A percentile compares a stretch with the other conserved stretches of the same genome.
phyloP scores from a whole-genome alignment of 2,797 vertebrate genomes.

The Danionella dracula region DNA sequence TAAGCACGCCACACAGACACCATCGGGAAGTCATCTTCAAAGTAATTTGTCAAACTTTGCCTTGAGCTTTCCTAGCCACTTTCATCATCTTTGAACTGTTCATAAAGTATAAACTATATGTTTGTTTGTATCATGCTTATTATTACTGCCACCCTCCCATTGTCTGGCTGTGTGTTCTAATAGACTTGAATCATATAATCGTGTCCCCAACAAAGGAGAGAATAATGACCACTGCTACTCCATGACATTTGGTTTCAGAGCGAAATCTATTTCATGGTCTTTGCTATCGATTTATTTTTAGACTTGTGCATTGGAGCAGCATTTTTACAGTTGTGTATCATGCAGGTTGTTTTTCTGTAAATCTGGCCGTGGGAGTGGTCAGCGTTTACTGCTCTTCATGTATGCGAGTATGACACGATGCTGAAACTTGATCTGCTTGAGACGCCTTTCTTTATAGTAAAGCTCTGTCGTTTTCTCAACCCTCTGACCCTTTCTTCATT shows the following conservation, averaged over 20 bases:
- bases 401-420: conserved; percentile 75
- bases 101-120: conserved; percentile 36
- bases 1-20: too few species aligned
- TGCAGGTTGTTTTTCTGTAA: conserved; percentile 59
- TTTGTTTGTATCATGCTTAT: conserved; percentile 40
- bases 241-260: neutral
- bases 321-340: conserved; percentile 57
- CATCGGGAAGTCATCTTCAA: neutral
- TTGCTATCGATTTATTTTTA: conserved; percentile 48
- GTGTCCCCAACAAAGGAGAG: conserved; percentile 11
- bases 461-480: conserved; percentile 75
- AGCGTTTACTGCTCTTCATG: conserved; percentile 70
- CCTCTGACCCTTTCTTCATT: conserved; percentile 27
- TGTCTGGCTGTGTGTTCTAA: conserved; percentile 30
- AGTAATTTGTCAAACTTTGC: neutral
- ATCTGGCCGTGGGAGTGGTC: conserved; percentile 60
- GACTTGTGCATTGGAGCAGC: conserved; percentile 55
- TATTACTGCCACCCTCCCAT: conserved; percentile 31
- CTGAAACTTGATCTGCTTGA: conserved; percentile 72
- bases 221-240: conserved; percentile 29
- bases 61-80: conserved; percentile 4
- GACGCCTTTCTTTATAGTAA: conserved; percentile 76
- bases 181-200: conserved; percentile 23
- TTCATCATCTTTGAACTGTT: too few species aligned
- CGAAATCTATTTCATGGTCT: conserved; percentile 11